Base-by-base conservation (phyloP, 2,797 vertebrate species). In the Ptychadena robeensis region DNA sequence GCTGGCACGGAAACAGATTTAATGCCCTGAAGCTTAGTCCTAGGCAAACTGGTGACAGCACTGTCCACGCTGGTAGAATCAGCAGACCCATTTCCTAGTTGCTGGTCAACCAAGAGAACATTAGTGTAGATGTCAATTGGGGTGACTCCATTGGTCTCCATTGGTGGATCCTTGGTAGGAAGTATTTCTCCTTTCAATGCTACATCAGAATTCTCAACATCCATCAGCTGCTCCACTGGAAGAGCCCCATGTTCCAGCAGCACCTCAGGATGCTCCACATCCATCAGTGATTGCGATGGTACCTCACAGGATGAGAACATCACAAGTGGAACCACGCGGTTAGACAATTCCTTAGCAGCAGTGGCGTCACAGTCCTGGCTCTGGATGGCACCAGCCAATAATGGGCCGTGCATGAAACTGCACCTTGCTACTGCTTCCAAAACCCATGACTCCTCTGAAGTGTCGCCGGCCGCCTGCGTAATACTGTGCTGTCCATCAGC, bases 21-120 rank as follows among this genome's bases (percentile, higher is more conserved):
- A 80, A 85, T 80, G 74, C 75, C 82, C 72, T 85, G 53, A 80
- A 85, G 83, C 71, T 85, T 85, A 85, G 78, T 85, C 37, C 78
- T 81, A 53, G 82, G 67, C 53, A 85, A 74, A 57, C 74, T 85
- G 68, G 72, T 31, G 38, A 80, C 71, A 0, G 82, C 34, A 34
- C 69, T 34, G 15, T 80, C 82, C 70, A 75, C 37, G 77, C 65
- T 64, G 11, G 53, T 66, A 75, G 77, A 35, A 38, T 37, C 69
- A 69, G 57, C 37, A 76, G 78, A 34, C 37, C 71, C 14, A 12
- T 57, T 65, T 27, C 53, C 66, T 70, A 69, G 35, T 14, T 53
- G 70, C 32, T 75, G 34, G 37, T 75, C 72, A 48, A 61, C 63
- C 78, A 37, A 15, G 14, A 11, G 31, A 70, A 65, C 31, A 81